Evolutionary conservation across 2,888 invertebrate genomes (phyloP).

Genomic region (Amiota communis): DNA sequence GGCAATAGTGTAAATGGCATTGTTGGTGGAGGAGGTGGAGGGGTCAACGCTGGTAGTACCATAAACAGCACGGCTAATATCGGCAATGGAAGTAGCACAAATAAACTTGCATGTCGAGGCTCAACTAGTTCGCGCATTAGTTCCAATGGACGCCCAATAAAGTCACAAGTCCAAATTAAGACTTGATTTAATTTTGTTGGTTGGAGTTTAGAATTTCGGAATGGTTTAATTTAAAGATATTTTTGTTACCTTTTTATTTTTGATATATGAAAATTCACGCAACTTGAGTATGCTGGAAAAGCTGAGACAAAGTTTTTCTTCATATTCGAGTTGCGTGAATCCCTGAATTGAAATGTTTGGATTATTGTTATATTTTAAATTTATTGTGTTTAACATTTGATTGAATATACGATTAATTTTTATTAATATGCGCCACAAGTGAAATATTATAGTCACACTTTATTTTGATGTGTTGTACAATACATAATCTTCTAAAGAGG

Average conservation of each 20-base stretch:
- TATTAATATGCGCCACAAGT: too few species aligned
- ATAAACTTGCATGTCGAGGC: slow-evolving; percentile 15
- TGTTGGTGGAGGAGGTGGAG: slow-evolving; percentile 13
- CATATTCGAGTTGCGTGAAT: slow-evolving; percentile 54
- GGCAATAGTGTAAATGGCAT: slow-evolving; percentile 30
- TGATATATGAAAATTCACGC: slow-evolving; percentile 36
- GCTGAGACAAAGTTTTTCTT: slow-evolving; percentile 24
- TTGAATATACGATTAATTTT: slow-evolving; percentile 4
- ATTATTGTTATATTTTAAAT: slow-evolving; percentile 1
- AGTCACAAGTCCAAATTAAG: slow-evolving; percentile 20
- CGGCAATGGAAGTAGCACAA: slow-evolving; percentile 35
- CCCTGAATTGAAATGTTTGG: neutral
- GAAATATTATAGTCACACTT: too few species aligned
- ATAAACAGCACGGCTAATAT: slow-evolving; percentile 28
- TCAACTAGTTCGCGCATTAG: slow-evolving; percentile 40
- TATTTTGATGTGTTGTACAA: too few species aligned
- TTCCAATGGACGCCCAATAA: slow-evolving; percentile 43
- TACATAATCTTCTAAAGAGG: too few species aligned
- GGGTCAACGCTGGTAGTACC: slow-evolving; percentile 12
- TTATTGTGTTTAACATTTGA: slow-evolving; percentile 11
- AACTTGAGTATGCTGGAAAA: slow-evolving; percentile 49
- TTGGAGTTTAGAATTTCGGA: slow-evolving; percentile 31
- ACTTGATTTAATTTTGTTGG: neutral
- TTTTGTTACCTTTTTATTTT: neutral
- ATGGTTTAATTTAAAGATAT: neutral